Conservation (phyloP, 2,888 invertebrate genomes). For the Tortrix viridana region DNA sequence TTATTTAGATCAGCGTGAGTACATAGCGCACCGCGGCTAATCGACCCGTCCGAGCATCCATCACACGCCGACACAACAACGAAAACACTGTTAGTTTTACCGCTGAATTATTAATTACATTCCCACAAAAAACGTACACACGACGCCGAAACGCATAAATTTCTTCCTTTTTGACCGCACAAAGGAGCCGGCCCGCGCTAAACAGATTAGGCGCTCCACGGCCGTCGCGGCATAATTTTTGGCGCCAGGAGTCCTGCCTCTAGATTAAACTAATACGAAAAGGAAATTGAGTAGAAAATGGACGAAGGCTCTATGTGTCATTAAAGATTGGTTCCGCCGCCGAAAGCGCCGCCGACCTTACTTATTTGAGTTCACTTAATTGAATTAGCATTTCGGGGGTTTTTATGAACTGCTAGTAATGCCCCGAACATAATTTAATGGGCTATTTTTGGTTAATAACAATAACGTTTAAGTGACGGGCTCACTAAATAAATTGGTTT, state of each 20-base stretch:
- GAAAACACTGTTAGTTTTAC: constrained; percentile 85
- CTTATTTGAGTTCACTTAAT: constrained; percentile 81
- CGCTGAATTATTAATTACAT: constrained; percentile 85
- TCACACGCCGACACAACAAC: constrained; percentile 73
- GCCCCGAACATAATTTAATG: constrained; percentile 73
- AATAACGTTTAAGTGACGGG: constrained; percentile 71
- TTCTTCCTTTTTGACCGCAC: constrained; percentile 83
- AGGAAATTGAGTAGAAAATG: constrained; percentile 84
- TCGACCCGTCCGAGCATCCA: constrained; percentile 69
- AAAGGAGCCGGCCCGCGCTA: constrained; percentile 79
- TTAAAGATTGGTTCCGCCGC: constrained; percentile 78
- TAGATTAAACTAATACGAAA: constrained; percentile 84
- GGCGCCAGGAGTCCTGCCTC: constrained; percentile 83
- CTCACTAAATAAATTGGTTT: constrained; percentile 58
- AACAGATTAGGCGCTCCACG: constrained; percentile 81
- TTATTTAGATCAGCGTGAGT: constrained; percentile 17
- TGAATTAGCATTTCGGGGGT: constrained; percentile 79
- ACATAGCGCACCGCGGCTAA: constrained; percentile 52
- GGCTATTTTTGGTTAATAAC: constrained; percentile 73
- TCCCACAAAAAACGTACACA: constrained; percentile 82
- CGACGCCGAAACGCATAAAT: constrained; percentile 83
- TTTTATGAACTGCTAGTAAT: constrained; percentile 77
- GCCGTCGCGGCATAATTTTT: constrained; percentile 82
- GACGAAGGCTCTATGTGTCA: constrained; percentile 80
- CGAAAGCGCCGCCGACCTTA: constrained; percentile 68